A percentile compares a stretch with the other conserved stretches of the same genome.
Conservation (phyloP, 2,888 invertebrate species). For the Caenorhabditis sp. region DNA sequence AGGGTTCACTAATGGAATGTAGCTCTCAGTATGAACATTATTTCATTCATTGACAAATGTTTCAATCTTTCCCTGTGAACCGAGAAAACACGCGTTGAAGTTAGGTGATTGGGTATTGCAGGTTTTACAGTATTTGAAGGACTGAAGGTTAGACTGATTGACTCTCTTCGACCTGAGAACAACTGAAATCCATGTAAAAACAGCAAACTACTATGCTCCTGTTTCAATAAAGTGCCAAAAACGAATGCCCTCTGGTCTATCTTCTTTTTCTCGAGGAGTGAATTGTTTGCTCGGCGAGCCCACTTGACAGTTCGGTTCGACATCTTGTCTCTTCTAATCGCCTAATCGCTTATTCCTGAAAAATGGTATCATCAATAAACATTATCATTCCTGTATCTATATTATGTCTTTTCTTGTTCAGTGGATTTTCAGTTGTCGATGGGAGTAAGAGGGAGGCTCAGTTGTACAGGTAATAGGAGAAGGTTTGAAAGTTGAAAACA, state of each 20-base stretch:
- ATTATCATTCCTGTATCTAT: constrained; percentile 10
- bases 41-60: too few relatives aligned
- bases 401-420: constrained; percentile 13
- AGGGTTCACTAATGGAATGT: too few relatives aligned
- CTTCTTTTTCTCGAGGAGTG: constrained; percentile 20
- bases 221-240: constrained; percentile 34
- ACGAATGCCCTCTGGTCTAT: constrained; percentile 19
- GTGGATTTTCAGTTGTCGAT: constrained; percentile 35
- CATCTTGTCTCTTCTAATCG: constrained; percentile 53
- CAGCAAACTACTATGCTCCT: constrained; percentile 2
- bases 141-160: too few relatives aligned
- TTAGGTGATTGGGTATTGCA: too few relatives aligned
- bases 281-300: constrained; percentile 60
- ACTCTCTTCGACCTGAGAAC: too few relatives aligned
- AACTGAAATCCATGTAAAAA: not conserved
- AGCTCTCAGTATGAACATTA: too few relatives aligned
- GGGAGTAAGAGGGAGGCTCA: constrained; percentile 68
- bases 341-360: constrained; percentile 26
- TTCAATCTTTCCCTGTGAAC: too few relatives aligned
- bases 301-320: constrained; percentile 67
- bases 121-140: too few relatives aligned
- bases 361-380: constrained; percentile 30
- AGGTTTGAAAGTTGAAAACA: too few relatives aligned
- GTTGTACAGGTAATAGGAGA: constrained; percentile 60
- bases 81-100: too few relatives aligned